Evolutionary conservation across 2,797 vertebrate species (phyloP).

Genomic region (Schizothorax lantsangensis): DNA sequence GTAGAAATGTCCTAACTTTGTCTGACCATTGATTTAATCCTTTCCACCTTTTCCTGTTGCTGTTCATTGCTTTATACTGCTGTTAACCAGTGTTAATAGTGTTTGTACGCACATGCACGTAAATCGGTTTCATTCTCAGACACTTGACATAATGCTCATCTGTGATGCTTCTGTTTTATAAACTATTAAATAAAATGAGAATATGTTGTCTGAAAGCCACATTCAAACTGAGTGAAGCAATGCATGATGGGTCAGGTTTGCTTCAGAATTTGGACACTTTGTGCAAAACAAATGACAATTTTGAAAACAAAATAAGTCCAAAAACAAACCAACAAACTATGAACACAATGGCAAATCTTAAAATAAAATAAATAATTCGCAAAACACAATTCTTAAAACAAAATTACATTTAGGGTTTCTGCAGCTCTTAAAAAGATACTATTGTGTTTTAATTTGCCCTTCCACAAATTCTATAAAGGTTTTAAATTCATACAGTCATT

Average conservation of each 20-base stretch:
- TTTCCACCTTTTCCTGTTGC: neutral
- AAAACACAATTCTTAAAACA: neutral
- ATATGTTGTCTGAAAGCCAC: neutral
- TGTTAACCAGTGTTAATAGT: neutral
- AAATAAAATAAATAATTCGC: neutral
- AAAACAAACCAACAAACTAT: neutral
- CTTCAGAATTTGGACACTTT: neutral
- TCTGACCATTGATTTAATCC: neutral
- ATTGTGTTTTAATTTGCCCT: no score
- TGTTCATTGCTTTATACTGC: neutral
- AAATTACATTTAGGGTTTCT: neutral
- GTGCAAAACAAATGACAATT: neutral
- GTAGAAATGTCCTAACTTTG: neutral
- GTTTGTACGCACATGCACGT: neutral
- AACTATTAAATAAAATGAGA: neutral
- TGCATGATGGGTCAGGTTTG: neutral
- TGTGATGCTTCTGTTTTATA: neutral
- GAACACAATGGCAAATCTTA: neutral
- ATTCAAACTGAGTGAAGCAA: neutral
- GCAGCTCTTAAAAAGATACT: neutral
- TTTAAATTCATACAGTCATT: neutral
- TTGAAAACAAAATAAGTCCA: neutral
- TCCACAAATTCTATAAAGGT: no score
- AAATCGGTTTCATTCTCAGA: no score
- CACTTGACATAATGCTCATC: neutral